phyloP scores from a whole-genome alignment of 2,797 vertebrate species.

The Lithobates sylvaticus region DNA sequence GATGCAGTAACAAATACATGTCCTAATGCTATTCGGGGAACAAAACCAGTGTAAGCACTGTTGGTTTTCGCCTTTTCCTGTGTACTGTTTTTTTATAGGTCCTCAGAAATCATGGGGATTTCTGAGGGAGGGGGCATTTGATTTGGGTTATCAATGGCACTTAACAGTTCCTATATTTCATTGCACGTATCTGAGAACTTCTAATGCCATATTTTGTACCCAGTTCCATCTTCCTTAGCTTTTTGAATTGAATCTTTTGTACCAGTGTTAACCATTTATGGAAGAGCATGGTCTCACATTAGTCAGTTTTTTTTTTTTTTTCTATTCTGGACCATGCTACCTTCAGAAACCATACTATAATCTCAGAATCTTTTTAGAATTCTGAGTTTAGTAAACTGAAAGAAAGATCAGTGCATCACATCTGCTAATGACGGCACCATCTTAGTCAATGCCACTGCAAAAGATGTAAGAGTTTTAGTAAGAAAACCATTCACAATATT shows the following conservation, averaged over 20 bases:
- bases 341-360: neutral
- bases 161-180: neutral
- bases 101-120: neutral
- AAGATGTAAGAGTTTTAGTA: conserved; percentile 5
- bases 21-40: neutral
- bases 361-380: neutral
- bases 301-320: neutral
- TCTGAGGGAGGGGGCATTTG: neutral
- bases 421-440: neutral
- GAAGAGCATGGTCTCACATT: conserved; percentile 3
- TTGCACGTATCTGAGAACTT: neutral
- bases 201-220: neutral
- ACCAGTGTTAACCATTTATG: conserved; percentile 12
- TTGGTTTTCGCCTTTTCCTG: neutral
- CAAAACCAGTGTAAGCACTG: neutral
- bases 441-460: conserved; percentile 1
- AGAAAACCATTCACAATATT: neutral
- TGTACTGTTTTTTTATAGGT: neutral
- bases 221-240: neutral
- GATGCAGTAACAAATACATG: neutral
- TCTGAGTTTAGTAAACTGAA: neutral
- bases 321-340: conserved; percentile 2
- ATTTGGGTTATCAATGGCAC: neutral
- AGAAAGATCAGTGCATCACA: neutral
- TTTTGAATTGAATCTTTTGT: neutral